These are phyloP conservation scores for Synanceia verrucosa DNA, from an alignment of 2,797 vertebrate species.

Conservation along the genomic window DNA sequence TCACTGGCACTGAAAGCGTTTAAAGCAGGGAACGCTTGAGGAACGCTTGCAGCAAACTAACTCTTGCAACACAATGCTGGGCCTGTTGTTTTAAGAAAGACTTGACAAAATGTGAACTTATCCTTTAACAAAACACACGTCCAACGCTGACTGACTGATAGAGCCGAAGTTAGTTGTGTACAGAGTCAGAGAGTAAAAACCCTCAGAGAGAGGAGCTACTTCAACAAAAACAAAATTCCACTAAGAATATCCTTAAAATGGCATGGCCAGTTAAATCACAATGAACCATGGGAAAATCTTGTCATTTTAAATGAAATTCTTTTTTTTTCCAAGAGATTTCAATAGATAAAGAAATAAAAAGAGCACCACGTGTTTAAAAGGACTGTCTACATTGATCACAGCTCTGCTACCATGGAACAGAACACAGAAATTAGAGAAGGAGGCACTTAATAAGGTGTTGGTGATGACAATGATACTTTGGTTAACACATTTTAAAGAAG, in stretches of 20 bases:
- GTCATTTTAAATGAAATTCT: background rate
- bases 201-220: slow-evolving; percentile 26
- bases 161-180: slow-evolving; percentile 46
- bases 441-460: slow-evolving; percentile 76
- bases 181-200: slow-evolving; percentile 28
- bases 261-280: slow-evolving; percentile 46
- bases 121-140: slow-evolving; percentile 40
- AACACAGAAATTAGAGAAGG: slow-evolving; percentile 59
- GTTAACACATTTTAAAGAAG: slow-evolving; percentile 52
- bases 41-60: background rate
- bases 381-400: slow-evolving; percentile 46
- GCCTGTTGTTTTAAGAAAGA: background rate
- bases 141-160: slow-evolving; percentile 44
- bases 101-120: slow-evolving; percentile 13
- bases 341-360: slow-evolving; percentile 49
- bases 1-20: background rate
- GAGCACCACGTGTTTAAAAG: slow-evolving; percentile 65
- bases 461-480: slow-evolving; percentile 60
- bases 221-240: slow-evolving; percentile 9
- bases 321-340: slow-evolving; percentile 16
- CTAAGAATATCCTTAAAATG: slow-evolving; percentile 36
- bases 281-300: slow-evolving; percentile 24
- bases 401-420: slow-evolving; percentile 55
- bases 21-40: background rate
- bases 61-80: background rate